Percentiles rank a stretch among this genome's conserved stretches.
These are phyloP conservation scores for Psittacus erithacus DNA, from an alignment of 2,113 vertebrate species.

Conservation along the genomic window DNA sequence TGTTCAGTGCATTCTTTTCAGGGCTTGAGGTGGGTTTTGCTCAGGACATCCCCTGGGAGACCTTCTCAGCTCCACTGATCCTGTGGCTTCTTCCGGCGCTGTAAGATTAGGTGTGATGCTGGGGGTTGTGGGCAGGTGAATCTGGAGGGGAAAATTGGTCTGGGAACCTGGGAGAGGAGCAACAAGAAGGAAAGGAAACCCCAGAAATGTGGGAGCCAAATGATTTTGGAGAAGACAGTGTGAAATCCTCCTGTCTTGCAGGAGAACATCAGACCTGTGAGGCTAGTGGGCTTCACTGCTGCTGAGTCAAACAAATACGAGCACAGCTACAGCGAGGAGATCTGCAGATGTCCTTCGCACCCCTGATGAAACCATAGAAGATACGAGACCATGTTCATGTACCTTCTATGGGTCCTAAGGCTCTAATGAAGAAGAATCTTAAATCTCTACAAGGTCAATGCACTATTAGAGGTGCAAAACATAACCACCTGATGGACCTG, in stretches of 20 bases:
- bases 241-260: background rate
- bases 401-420: background rate
- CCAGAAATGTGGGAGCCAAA: background rate
- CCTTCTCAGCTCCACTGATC: background rate
- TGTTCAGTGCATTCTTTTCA: background rate
- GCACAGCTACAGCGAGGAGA: background rate
- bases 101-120: background rate
- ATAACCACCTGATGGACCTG: background rate
- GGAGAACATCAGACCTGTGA: background rate
- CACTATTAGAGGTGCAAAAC: background rate
- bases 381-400: rapidly evolving
- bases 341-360: background rate
- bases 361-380: background rate
- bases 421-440: background rate
- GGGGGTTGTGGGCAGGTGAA: rapidly evolving
- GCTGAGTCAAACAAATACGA: background rate
- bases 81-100: background rate
- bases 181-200: background rate
- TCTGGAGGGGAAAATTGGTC: background rate
- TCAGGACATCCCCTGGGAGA: background rate
- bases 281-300: background rate
- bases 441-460: background rate
- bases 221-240: background rate
- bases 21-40: background rate
- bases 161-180: background rate